Percentiles rank a stretch among this genome's conserved stretches.
Conservation (phyloP, 2,113 vertebrate species). For the Emydocephalus ijimae region DNA sequence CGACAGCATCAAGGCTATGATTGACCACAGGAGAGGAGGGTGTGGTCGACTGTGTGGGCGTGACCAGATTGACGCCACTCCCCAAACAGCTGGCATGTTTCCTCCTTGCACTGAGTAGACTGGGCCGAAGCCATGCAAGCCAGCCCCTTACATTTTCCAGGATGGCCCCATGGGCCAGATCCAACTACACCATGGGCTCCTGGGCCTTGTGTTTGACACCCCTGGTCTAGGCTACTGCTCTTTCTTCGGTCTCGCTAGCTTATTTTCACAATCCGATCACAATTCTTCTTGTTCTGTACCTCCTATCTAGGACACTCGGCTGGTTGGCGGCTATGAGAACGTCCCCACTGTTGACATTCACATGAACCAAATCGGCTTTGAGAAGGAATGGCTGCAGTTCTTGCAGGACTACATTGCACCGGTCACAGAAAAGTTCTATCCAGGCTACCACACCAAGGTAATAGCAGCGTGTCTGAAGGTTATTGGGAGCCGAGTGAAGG, state of each 20-base stretch:
- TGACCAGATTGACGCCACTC: too few species aligned
- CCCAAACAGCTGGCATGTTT: too few species aligned
- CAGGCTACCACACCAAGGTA: slow-evolving; percentile 85
- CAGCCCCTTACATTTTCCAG: too few species aligned
- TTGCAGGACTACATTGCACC: slow-evolving; percentile 79
- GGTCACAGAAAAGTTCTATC: slow-evolving; percentile 81
- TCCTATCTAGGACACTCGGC: slow-evolving; percentile 74
- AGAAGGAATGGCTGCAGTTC: slow-evolving; percentile 88
- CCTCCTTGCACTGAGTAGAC: too few species aligned
- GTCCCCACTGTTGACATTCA: slow-evolving; percentile 89
- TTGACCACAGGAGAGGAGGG: too few species aligned
- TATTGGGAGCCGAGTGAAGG: not conserved
- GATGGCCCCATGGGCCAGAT: too few species aligned
- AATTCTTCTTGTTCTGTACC: not conserved
- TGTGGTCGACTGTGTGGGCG: too few species aligned
- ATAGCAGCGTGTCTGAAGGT: not conserved
- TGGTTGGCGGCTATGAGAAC: slow-evolving; percentile 84
- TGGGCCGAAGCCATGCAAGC: too few species aligned
- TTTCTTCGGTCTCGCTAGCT: not conserved
- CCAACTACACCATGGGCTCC: too few species aligned
- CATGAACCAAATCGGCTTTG: slow-evolving; percentile 84
- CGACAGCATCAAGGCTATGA: too few species aligned
- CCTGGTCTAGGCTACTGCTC: not conserved
- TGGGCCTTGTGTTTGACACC: too few species aligned
- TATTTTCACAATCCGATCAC: not conserved